A percentile compares a stretch with the other conserved stretches of the same genome.
Evolutionary conservation across 2,888 invertebrate genomes (phyloP).

Genomic region (Nemotelus pantherinus): DNA sequence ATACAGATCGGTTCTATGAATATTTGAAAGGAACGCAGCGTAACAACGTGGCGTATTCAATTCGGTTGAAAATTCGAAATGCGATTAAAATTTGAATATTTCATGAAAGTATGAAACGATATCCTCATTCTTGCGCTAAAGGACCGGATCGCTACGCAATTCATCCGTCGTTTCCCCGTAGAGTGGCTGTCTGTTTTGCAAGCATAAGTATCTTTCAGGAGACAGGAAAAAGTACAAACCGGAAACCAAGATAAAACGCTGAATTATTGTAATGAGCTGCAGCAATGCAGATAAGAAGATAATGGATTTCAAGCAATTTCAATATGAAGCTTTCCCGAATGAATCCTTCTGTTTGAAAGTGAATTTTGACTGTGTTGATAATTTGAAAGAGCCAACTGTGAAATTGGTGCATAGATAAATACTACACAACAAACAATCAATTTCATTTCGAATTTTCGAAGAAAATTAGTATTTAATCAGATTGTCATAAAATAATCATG

Average conservation of each 20-base stretch:
- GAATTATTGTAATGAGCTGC: conserved; percentile 30
- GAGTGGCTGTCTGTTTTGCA: too few species aligned
- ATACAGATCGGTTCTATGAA: conserved; percentile 26
- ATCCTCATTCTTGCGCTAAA: neutral
- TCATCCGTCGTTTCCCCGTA: too few species aligned
- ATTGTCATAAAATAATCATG: too few species aligned
- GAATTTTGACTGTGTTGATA: too few species aligned
- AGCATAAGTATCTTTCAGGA: too few species aligned
- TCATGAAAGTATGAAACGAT: conserved; percentile 19
- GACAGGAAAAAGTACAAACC: neutral
- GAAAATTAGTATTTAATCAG: too few species aligned
- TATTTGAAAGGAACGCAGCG: conserved; percentile 30
- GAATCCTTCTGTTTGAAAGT: too few species aligned
- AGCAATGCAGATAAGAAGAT: conserved; percentile 34
- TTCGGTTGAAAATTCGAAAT: conserved; percentile 38
- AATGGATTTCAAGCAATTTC: conserved; percentile 11
- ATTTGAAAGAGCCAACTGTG: too few species aligned
- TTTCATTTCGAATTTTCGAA: too few species aligned
- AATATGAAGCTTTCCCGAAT: neutral
- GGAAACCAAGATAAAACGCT: neutral
- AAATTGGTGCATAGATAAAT: too few species aligned
- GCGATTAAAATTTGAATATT: conserved; percentile 45
- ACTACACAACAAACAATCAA: too few species aligned
- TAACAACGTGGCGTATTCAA: conserved; percentile 9
- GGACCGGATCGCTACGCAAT: neutral